Conservation (phyloP, 2,888 invertebrate species). For the Gymnoscelis rufifasciata region DNA sequence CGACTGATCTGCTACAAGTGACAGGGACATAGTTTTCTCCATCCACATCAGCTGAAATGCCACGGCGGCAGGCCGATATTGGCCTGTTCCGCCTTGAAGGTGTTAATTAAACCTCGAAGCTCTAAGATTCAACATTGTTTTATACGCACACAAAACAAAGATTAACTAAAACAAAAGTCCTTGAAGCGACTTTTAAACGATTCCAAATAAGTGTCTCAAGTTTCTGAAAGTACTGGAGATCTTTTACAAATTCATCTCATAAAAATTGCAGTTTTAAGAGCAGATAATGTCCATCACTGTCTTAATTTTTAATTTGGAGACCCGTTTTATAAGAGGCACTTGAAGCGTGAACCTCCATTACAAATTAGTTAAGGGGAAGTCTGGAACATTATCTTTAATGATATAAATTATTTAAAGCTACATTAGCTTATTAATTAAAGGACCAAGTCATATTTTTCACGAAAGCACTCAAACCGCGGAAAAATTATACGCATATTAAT, state of each 20-base stretch:
- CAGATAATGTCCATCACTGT: slow-evolving; percentile 32
- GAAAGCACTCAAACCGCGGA: too few relatives aligned
- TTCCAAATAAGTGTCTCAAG: slow-evolving; percentile 6
- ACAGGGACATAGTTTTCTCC: too few relatives aligned
- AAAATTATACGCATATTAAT: too few relatives aligned
- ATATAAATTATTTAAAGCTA: not conserved
- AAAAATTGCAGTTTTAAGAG: slow-evolving; percentile 10
- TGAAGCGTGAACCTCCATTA: slow-evolving; percentile 42
- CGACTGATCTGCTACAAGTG: too few relatives aligned
- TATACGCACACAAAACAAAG: not conserved
- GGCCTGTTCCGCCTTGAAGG: too few relatives aligned
- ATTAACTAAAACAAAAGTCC: slow-evolving; percentile 4
- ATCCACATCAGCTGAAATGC: too few relatives aligned
- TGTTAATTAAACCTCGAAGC: not conserved
- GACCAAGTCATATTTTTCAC: not conserved
- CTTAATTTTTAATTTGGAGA: slow-evolving; percentile 42
- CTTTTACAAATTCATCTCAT: slow-evolving; percentile 8
- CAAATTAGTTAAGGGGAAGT: slow-evolving; percentile 28
- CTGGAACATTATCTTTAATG: not conserved
- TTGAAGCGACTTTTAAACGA: slow-evolving; percentile 7
- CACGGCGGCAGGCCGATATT: too few relatives aligned
- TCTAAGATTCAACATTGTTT: too few relatives aligned
- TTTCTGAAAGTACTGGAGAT: slow-evolving; percentile 1
- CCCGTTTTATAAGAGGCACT: slow-evolving; percentile 41
- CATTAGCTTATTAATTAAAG: not conserved